These are phyloP conservation scores for Scaptodrosophila latifasciaeformis DNA, from an alignment of 2,888 invertebrate species.

Conservation along the genomic window DNA sequence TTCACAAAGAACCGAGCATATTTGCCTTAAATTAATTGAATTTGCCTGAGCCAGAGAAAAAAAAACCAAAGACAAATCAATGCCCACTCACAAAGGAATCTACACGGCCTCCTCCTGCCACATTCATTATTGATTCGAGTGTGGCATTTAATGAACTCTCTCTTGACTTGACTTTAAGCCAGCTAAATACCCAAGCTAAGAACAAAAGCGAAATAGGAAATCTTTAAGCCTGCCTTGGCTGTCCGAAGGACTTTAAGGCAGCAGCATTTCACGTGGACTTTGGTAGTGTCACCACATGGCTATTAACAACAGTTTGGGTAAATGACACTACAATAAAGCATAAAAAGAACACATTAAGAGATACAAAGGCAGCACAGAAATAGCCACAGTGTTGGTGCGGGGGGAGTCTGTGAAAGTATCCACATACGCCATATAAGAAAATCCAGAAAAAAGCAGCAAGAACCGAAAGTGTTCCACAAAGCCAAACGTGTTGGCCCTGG, in stretches of 20 bases:
- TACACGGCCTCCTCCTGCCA: not conserved
- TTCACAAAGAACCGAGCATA: too few species aligned
- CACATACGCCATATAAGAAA: not conserved
- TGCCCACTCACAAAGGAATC: not conserved
- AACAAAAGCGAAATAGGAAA: too few species aligned
- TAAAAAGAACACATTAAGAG: conserved; percentile 47
- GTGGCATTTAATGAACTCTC: conserved; percentile 32
- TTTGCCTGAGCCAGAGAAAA: not conserved
- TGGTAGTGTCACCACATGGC: conserved; percentile 48
- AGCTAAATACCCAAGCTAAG: too few species aligned
- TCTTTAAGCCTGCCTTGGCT: not conserved
- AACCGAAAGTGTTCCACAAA: too few species aligned
- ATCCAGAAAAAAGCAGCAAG: too few species aligned
- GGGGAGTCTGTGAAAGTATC: too few species aligned
- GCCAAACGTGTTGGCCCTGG: too few species aligned
- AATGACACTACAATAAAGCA: conserved; percentile 63
- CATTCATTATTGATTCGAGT: conserved; percentile 40
- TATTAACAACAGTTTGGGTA: conserved; percentile 64
- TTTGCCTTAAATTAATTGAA: too few species aligned
- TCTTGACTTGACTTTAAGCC: not conserved
- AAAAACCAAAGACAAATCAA: not conserved
- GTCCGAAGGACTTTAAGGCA: too few species aligned
- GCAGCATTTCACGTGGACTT: too few species aligned
- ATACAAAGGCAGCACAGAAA: conserved; percentile 15
- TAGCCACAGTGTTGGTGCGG: too few species aligned